Evolutionary conservation across 2,113 vertebrate genomes (phyloP).

Genomic region (Pristiophorus japonicus): DNA sequence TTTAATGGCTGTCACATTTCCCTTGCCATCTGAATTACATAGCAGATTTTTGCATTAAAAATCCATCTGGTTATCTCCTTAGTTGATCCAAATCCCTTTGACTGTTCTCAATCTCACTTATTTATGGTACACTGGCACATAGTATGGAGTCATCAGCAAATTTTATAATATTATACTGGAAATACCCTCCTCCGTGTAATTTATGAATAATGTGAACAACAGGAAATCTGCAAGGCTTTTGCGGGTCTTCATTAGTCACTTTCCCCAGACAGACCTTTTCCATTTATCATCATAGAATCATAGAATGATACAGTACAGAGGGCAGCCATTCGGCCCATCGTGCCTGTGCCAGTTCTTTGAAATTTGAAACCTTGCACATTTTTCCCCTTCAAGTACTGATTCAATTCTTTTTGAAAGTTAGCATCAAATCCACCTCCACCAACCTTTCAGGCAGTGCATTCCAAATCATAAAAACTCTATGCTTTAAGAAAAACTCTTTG

Average conservation of each 20-base stretch:
- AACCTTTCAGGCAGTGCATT: not conserved
- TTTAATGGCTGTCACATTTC: not conserved
- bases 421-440: not conserved
- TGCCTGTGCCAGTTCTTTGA: not conserved
- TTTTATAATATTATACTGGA: not conserved
- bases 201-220: not conserved
- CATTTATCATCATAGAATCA: not conserved
- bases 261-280: not conserved
- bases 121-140: not conserved
- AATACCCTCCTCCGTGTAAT: not conserved
- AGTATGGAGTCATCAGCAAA: not conserved
- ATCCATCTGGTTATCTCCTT: conserved; percentile 13
- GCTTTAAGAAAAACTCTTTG: too few species aligned
- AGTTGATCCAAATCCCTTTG: not conserved
- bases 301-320: not conserved
- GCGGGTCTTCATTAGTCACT: not conserved
- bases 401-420: not conserved
- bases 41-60: conserved; percentile 8
- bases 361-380: not conserved
- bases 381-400: not conserved
- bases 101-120: not conserved
- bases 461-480: too few species aligned
- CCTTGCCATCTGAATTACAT: too few species aligned
- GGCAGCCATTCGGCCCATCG: not conserved
- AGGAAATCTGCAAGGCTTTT: not conserved